These are phyloP conservation scores for Aptenodytes forsteri DNA, from an alignment of 2,113 vertebrate genomes.

Conservation along the genomic window DNA sequence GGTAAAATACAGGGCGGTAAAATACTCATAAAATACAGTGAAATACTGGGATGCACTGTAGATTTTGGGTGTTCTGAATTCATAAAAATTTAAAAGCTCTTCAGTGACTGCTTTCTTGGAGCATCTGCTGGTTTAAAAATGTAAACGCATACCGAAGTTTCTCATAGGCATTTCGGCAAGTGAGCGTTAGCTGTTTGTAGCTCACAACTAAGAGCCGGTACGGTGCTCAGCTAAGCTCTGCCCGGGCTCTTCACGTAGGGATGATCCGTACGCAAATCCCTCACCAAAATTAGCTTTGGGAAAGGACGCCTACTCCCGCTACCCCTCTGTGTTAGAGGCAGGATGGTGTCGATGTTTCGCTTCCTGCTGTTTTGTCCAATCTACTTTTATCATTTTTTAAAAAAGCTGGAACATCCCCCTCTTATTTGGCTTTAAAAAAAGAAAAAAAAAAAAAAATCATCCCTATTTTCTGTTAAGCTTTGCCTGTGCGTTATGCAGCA, in stretches of 20 bases:
- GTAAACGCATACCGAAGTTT: fast-evolving
- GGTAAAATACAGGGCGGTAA: background rate
- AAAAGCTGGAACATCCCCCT: background rate
- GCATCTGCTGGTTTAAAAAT: background rate
- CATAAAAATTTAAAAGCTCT: background rate
- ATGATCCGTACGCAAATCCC: background rate
- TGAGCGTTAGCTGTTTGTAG: background rate
- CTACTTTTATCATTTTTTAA: background rate
- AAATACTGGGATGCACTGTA: background rate
- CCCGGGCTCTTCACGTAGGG: background rate
- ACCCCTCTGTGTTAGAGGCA: background rate
- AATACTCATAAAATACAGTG: background rate
- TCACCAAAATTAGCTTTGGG: background rate
- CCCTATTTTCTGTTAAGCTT: background rate
- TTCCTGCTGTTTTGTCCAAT: background rate
- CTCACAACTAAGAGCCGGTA: no score
- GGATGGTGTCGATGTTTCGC: background rate
- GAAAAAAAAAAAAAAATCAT: background rate
- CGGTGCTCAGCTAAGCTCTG: background rate
- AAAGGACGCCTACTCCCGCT: background rate
- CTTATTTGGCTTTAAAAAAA: background rate
- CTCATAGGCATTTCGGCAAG: background rate
- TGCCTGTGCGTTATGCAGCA: background rate
- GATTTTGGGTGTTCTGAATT: background rate
- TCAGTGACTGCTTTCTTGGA: background rate